Base-by-base conservation (phyloP, 2,113 vertebrate genomes). In the Tachysurus vachellii region DNA sequence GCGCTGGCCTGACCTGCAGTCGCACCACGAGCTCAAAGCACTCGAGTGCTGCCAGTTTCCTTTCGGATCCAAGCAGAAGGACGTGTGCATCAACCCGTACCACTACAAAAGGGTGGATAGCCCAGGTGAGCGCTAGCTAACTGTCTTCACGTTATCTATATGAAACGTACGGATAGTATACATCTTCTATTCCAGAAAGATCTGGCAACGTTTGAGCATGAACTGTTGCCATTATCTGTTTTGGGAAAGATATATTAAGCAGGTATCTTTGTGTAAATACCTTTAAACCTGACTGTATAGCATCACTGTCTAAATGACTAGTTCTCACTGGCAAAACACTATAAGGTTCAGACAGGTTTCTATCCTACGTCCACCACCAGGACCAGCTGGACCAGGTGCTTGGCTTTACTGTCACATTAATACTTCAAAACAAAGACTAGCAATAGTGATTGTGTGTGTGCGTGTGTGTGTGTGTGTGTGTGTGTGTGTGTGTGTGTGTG, bases 21-120 rank as follows among this genome's bases (percentile, higher is more conserved):
- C 97, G 90, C 98, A 99, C 83, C 98, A 99, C 0, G 98, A 99
- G 96, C 97, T 99, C 75, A 99, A 99, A 89, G 97, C 98, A 0
- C 94, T 99, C 93, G 98, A 99, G 89, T 99, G 98, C 94, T 99
- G 98, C 0, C 98, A 99, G 95, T 99, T 96, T 91, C 98, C 98
- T 2, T 99, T 99, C 1, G 98, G 98, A 28, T 97, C 98, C 87
- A 99, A 99, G 88, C 98, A 99, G 95, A 99, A 99, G 94, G 98
- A 99, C 56, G 98, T 99, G 88, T 99, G 98, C 91, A 99, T 99
- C 94, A 99, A 99, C 89, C 98, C 98, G 82, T 99, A 99, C 94
- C 98, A 99, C 95, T 99, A 99, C 90, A 99, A 99, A 93, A 94
- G 98, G 4, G 98, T 99, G 59, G 98, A 99, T 89, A 99, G 98